A percentile compares a stretch with the other conserved stretches of the same genome.
Evolutionary conservation across 2,888 invertebrate genomes (phyloP).

Genomic region (Eulithis prunata): DNA sequence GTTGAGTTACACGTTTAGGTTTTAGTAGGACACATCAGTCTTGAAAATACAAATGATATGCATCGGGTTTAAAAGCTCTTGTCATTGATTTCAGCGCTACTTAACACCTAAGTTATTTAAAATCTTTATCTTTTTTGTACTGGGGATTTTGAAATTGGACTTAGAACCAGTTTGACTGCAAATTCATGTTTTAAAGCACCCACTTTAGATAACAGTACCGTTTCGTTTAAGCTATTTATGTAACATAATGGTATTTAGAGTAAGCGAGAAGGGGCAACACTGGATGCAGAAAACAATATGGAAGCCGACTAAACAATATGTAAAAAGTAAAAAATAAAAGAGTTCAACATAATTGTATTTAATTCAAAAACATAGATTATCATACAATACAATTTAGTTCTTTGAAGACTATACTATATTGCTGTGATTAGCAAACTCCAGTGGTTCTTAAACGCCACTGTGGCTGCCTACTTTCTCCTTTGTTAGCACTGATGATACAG

Average conservation of each 20-base stretch:
- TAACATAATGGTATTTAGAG: too few species aligned
- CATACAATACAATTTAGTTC: too few species aligned
- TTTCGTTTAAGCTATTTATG: not conserved
- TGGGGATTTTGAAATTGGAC: not conserved
- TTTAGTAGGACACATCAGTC: not conserved
- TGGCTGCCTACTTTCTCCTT: conserved; percentile 62
- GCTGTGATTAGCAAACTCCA: conserved; percentile 31
- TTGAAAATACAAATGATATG: not conserved
- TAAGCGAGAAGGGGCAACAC: too few species aligned
- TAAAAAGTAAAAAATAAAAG: too few species aligned
- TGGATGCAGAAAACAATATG: too few species aligned
- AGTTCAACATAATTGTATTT: too few species aligned
- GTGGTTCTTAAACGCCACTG: conserved; percentile 52
- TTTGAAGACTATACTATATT: conserved; percentile 13
- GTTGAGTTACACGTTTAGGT: not conserved
- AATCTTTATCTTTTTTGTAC: too few species aligned
- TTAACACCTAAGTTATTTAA: too few species aligned
- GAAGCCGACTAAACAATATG: too few species aligned
- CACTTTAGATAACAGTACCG: not conserved
- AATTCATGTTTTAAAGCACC: not conserved
- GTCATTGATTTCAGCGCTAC: not conserved
- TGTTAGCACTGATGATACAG: conserved; percentile 44
- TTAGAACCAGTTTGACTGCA: not conserved
- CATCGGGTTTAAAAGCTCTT: not conserved
- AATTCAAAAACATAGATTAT: too few species aligned